Percentiles rank a stretch among this genome's conserved stretches.
These are phyloP conservation scores for Aldrovandia affinis DNA, from an alignment of 2,797 vertebrate species.

Conservation along the genomic window DNA sequence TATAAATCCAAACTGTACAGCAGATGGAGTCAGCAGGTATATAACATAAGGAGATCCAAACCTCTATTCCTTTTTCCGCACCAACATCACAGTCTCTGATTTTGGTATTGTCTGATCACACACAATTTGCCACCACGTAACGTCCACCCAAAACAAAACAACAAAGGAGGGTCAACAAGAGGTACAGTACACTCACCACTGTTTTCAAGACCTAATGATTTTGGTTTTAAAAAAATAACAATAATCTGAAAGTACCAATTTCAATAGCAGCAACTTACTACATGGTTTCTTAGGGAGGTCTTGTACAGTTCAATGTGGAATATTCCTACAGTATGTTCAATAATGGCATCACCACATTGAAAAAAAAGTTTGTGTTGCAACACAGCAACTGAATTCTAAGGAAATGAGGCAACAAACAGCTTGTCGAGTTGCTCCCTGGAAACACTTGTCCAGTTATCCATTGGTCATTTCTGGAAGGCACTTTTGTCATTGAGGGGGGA, in stretches of 20 bases:
- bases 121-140: slow-evolving; percentile 38
- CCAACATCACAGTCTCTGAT: slow-evolving; percentile 52
- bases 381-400: slow-evolving; percentile 68
- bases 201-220: slow-evolving; percentile 74
- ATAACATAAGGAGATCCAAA: slow-evolving; percentile 42
- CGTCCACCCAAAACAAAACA: slow-evolving; percentile 52
- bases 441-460: slow-evolving; percentile 88
- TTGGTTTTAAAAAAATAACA: slow-evolving; percentile 55
- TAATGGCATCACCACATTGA: slow-evolving; percentile 65
- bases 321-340: slow-evolving; percentile 55
- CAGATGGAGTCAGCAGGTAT: slow-evolving; percentile 54
- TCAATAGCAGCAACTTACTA: slow-evolving; percentile 75
- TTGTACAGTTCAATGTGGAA: slow-evolving; percentile 50
- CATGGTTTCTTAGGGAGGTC: slow-evolving; percentile 62
- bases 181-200: slow-evolving; percentile 69
- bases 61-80: slow-evolving; percentile 41
- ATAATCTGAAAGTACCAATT: slow-evolving; percentile 61
- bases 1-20: slow-evolving; percentile 56
- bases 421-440: slow-evolving; percentile 73
- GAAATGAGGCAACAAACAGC: slow-evolving; percentile 55
- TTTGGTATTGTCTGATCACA: slow-evolving; percentile 67
- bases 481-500: slow-evolving; percentile 87
- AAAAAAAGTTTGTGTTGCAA: slow-evolving; percentile 62
- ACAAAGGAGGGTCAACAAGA: slow-evolving; percentile 60
- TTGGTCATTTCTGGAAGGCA: slow-evolving; percentile 95